Base-by-base conservation (phyloP, 2,888 invertebrate species). In the Melinaea menophilus region DNA sequence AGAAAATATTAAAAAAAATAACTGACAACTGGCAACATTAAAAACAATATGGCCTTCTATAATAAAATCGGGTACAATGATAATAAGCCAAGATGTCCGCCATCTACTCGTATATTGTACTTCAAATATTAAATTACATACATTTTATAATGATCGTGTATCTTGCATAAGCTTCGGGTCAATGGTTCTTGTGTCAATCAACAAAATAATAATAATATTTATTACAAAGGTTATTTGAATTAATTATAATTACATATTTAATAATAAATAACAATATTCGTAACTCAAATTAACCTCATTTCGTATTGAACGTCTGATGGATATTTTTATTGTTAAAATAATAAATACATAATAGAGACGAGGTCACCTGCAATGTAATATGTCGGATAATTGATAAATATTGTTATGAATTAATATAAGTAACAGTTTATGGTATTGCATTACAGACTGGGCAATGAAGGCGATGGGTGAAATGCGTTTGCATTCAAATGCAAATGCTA, bases 181-280 rank as follows among this genome's bases (percentile, higher is more conserved):
- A 51, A 51, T 13, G 31, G 5, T 51, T 51, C 51, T 51, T 31
- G 5, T 22, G 31, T 22, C 51, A 51, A 22, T 22, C 22, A 22
- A 51, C 22, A 51, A 51, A 9, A 41, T 41, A 5, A 9, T 41
- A 37, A n/a, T 48, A 48, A 13, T 48, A 48, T 48, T 3, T 48
- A 5, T 13, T 22, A 51, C 51, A 51, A 51, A 51, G 51, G 51
- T 51, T 51, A 41, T 41, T 41, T 41, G 41, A 41, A 41, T 41
- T 41, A 51, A 22, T 48, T n/a, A 22, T 51, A 22, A 51, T 48
- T 48, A n/a, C n/a, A n/a, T 22, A 22, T 22, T 7, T 51, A 22
- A 22, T 13, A 51, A 51, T 51, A 13, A 13, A 13, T 48, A n/a
- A 48, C 4, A 48, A 48, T 48, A 13, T 13, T 51, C 7, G 22